Base-by-base conservation (phyloP, 2,888 invertebrate species). In the Gandaritis pyraliata region DNA sequence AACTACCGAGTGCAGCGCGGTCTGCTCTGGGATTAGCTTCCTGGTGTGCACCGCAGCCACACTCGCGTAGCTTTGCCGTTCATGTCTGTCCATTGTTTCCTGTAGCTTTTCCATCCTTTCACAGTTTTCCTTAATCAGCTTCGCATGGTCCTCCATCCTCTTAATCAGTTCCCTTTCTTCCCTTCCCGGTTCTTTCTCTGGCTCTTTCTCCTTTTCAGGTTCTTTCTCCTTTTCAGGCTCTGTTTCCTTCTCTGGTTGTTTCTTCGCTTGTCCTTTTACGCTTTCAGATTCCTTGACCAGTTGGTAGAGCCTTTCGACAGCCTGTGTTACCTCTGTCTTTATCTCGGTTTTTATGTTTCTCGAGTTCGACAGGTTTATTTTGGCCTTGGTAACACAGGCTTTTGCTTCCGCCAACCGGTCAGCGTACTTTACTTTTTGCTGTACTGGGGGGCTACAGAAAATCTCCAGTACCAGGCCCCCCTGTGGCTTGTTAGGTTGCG, bases 371-470 rank as follows among this genome's bases (percentile, higher is more conserved):
- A 38, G 38, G 2, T 38, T 38, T 4, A 12, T 4, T 2, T 12
- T 38, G 38, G 12, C 38, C 12, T 38, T 38, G 12, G 1, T n/a
- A 4, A 38, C 12, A 12, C 38, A 38, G 12, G 38, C 38, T 4
- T 38, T 38, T 12, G 12, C 38, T 12, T 38, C 38, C 4, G 38
- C 38, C 1, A 12, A 3, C 12, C 12, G 11, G 12, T 4, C 12
- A 1, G 38, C 12, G 12, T 12, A 38, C n/a, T n/a, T n/a, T n/a
- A n/a, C n/a, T 12, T 38, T 38, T 10, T 5, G 1, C n/a, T 23
- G 39, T 8, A 4, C 23, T 39, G 51, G 39, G 4, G 39, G 18
- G 39, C 51, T 51, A n/a, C n/a, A n/a, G n/a, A n/a, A n/a, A n/a
- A n/a, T n/a, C n/a, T 2, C 23, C 23, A 3, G 6, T 0, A 23